Base-by-base conservation (phyloP, 2,888 invertebrate genomes). In the Caenorhabditis sp. region DNA sequence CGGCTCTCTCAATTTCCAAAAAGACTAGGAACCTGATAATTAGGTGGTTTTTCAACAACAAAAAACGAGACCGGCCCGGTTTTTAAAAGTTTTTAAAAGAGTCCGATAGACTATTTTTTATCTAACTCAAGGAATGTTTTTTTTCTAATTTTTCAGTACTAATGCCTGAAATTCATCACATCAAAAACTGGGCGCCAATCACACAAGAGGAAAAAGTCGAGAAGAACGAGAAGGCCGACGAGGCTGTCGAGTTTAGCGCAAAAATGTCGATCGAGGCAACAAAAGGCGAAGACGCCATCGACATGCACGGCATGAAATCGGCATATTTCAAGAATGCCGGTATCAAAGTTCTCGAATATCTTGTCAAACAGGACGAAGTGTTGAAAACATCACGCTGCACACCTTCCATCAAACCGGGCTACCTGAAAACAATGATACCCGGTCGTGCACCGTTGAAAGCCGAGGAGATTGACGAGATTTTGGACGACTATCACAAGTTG, bases 111-210 rank as follows among this genome's bases (percentile, higher is more conserved):
- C n/a, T n/a, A n/a, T n/a, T n/a, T n/a, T n/a, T n/a, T n/a, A n/a
- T n/a, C n/a, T n/a, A n/a, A n/a, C n/a, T n/a, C n/a, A n/a, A n/a
- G n/a, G n/a, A n/a, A n/a, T n/a, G n/a, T n/a, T n/a, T n/a, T n/a
- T n/a, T n/a, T n/a, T n/a, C n/a, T n/a, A n/a, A n/a, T n/a, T 43
- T 63, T 71, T 26, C 63, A 71, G 71, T 66, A 43, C 60, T 72
- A 53, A 72, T 72, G 72, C 72, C 72, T 4, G 58, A 68, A 53
- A 72, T 72, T 19, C 67, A 67, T 60, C 72, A 72, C 31, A 65
- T 58, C 17, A 64, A 24, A 55, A 59, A 72, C 17, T 62, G 61
- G 17, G 71, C 66, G 26, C 58, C 71, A 12, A 72, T 72, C 27
- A 67, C 58, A n/a, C 57, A 26, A 36, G 65, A 65, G 27, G 61